A percentile compares a stretch with the other conserved stretches of the same genome.
Evolutionary conservation across 2,113 vertebrate genomes (phyloP).

Genomic region (Hemiscyllium ocellatum): DNA sequence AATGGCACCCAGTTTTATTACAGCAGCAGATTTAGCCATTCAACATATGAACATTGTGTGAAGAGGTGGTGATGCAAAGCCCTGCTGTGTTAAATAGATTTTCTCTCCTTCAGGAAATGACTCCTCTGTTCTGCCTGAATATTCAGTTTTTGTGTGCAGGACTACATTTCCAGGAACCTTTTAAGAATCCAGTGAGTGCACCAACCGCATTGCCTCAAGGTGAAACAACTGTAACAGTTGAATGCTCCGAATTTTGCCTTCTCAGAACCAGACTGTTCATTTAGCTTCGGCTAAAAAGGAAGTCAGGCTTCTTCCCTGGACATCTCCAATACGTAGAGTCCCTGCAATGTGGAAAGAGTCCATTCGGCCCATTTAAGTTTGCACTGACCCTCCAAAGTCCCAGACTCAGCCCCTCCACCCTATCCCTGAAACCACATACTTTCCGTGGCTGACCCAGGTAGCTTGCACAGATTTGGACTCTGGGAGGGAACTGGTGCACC

Average conservation of each 20-base stretch:
- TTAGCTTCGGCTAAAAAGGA: background rate
- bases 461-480: too few species aligned
- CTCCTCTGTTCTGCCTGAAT: background rate
- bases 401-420: too few species aligned
- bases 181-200: background rate
- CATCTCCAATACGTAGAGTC: background rate
- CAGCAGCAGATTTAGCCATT: background rate
- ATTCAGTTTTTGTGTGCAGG: background rate
- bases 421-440: too few species aligned
- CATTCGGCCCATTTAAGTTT: too few species aligned
- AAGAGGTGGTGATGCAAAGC: background rate
- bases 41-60: background rate
- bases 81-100: background rate
- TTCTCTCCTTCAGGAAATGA: background rate
- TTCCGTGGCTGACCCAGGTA: too few species aligned
- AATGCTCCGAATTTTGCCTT: conserved; percentile 15
- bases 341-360: too few species aligned
- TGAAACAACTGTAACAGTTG: conserved; percentile 5
- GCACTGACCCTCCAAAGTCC: too few species aligned
- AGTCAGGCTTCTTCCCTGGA: conserved; percentile 1
- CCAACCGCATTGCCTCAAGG: conserved; percentile 1
- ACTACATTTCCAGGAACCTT: conserved; percentile 1
- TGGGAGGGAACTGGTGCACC: too few species aligned
- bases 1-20: background rate
- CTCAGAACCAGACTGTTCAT: background rate